These are phyloP conservation scores for Drosophila pandora DNA, from an alignment of 1,140 invertebrate species.

Conservation along the genomic window DNA sequence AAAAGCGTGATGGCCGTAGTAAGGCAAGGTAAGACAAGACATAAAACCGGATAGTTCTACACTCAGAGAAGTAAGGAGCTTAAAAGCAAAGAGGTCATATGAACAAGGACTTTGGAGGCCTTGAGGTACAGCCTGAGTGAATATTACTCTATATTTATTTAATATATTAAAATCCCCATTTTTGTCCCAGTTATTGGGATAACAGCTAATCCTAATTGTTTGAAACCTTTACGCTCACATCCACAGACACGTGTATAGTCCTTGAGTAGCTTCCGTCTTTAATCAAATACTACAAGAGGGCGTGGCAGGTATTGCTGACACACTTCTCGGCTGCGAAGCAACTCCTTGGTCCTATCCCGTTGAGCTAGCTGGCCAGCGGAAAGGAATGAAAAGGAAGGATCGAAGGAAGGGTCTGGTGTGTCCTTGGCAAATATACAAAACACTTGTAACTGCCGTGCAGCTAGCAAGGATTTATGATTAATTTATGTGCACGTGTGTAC, in stretches of 20 bases:
- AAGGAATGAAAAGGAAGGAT: neutral
- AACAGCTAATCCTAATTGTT: neutral
- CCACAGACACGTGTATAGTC: constrained; percentile 12
- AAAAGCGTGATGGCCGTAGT: constrained; percentile 25
- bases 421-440: constrained; percentile 77
- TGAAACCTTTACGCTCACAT: constrained; percentile 21
- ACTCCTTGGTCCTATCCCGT: constrained; percentile 14
- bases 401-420: constrained; percentile 38
- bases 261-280: constrained; percentile 53
- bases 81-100: neutral
- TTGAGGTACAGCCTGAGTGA: too few species aligned
- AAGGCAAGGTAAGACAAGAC: constrained; percentile 27
- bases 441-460: constrained; percentile 65
- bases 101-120: neutral
- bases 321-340: constrained; percentile 44
- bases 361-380: constrained; percentile 3
- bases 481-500: constrained; percentile 64
- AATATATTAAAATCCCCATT: too few species aligned
- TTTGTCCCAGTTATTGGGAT: neutral
- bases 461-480: constrained; percentile 74
- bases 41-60: constrained; percentile 45
- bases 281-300: constrained; percentile 71
- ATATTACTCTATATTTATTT: too few species aligned
- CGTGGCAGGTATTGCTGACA: constrained; percentile 68
- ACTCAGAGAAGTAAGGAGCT: constrained; percentile 4